Base-by-base conservation (phyloP, 2,113 vertebrate species). In the Sebastes schlegelii region DNA sequence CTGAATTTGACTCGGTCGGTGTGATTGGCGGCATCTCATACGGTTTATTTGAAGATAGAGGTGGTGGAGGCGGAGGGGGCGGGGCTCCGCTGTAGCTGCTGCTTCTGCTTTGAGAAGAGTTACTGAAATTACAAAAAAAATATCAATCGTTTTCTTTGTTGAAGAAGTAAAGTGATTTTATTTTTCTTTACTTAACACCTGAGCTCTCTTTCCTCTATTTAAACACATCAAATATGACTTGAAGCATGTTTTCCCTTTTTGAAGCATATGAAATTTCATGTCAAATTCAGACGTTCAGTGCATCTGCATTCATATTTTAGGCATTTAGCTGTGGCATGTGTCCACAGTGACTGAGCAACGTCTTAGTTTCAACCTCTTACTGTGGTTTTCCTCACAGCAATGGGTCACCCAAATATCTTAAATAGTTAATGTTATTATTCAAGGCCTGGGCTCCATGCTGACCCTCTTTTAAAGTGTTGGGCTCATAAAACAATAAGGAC, bases 391-490 rank as follows among this genome's bases (percentile, higher is more conserved):
- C 92, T 89, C 65, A 77, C 48, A 88, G 92, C 91, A 51, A 64
- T 90, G 85, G 92, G 93, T 88, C 86, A 94, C 93, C 93, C 83
- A 91, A 45, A 91, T 92, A 78, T 77, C 67, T 74, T 51, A 93
- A 91, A 76, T 89, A 86, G 91, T 79, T 82, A 66, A 85, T 34
- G 54, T 74, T 65, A 84, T 92, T 80, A 70, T 83, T 90, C 48
- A 62, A 80, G 78, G 63, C 60, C 79, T 19, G 45, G 68, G 23
- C 85, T 88, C 76, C 77, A 86, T 55, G 42, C 70, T 86, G 92
- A 82, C 89, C 90, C 83, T 77, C 51, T 91, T 92, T 90, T 84
- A 57, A 89, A 67, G 40, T 34, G 43, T 77, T 85, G 72, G 73
- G 51, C 79, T 66, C 17, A 54, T 57, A 86, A 87, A 74, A 71